Base-by-base conservation (phyloP, 2,888 invertebrate species). In the Drosophila maculinotata region DNA sequence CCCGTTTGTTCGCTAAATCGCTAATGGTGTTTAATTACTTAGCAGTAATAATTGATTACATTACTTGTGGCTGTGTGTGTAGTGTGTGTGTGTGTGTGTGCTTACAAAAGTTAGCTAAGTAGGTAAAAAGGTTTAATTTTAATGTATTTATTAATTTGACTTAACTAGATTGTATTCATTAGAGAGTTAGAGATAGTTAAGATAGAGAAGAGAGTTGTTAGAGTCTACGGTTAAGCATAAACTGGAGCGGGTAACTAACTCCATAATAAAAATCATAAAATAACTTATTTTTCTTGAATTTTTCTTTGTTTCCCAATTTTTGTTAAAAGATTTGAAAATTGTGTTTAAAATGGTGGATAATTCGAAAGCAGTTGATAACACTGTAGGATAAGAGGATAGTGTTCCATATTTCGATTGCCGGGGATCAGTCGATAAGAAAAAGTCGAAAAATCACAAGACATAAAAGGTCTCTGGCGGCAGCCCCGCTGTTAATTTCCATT, bases 91-190 rank as follows among this genome's bases (percentile, higher is more conserved):
- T 47, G 52, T 68, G 59, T 65, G 71, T 81, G 74, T 84, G 81
- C 85, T 87, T 81, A 81, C 85, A 84, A 80, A 68, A 66, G 84
- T 84, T 80, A 63, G 68, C 76, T 71, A 70, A 72, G 53, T 75
- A 42, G 51, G 17, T 68, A 72, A 66, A 48, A 28, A 33, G 35
- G 44, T 53, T 63, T 28, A 15, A 47, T 62, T 53, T 68, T 42
- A 30, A 52, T 68, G 56, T 62, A 45, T 52, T 41, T 60, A 57
- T 49, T 65, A 45, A 51, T 31, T 67, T 53, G 49, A 66, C 87
- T 81, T 87, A 87, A 87, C 81, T 87, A 81, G 51, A 67, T 69
- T 17, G 17, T 86, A 76, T 60, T 80, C 47, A 65, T 82, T 84
- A 80, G 36, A 59, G 51, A 75, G 47, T 49, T 49, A 76, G 53